Conservation (phyloP, 2,888 invertebrate genomes). For the Calliphora vomitoria region DNA sequence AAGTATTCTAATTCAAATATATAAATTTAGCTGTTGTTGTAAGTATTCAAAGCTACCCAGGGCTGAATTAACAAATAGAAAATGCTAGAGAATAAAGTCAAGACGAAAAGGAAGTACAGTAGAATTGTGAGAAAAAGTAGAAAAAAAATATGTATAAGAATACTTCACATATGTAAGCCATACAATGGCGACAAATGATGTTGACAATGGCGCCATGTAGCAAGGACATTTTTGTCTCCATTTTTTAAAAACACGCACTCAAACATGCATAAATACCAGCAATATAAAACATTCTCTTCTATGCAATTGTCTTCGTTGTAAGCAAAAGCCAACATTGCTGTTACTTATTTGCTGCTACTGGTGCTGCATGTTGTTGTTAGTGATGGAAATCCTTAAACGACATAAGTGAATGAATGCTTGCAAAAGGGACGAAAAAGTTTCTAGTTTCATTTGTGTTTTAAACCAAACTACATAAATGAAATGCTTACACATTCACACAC, state of each 20-base stretch:
- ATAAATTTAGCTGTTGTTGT: slow-evolving; percentile 30
- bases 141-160: slow-evolving; percentile 32
- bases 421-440: slow-evolving; percentile 54
- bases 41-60: slow-evolving; percentile 57
- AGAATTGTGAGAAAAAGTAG: not conserved
- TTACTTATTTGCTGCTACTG: slow-evolving; percentile 36
- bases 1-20: slow-evolving; percentile 63
- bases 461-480: slow-evolving; percentile 28
- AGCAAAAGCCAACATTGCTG: slow-evolving; percentile 46
- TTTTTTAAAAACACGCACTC: slow-evolving; percentile 14
- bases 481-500: not conserved
- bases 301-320: slow-evolving; percentile 29
- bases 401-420: slow-evolving; percentile 65
- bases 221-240: slow-evolving; percentile 57
- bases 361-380: slow-evolving; percentile 44
- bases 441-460: slow-evolving; percentile 11
- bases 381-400: slow-evolving; percentile 65
- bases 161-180: slow-evolving; percentile 71
- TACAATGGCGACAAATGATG: slow-evolving; percentile 74
- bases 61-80: slow-evolving; percentile 58
- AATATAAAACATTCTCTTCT: slow-evolving; percentile 8
- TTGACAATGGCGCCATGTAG: slow-evolving; percentile 72
- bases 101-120: slow-evolving; percentile 19
- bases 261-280: slow-evolving; percentile 40
- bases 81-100: slow-evolving; percentile 21